Evolutionary conservation across 1,140 invertebrate genomes (phyloP).

Genomic region (Drosophila carrolli): DNA sequence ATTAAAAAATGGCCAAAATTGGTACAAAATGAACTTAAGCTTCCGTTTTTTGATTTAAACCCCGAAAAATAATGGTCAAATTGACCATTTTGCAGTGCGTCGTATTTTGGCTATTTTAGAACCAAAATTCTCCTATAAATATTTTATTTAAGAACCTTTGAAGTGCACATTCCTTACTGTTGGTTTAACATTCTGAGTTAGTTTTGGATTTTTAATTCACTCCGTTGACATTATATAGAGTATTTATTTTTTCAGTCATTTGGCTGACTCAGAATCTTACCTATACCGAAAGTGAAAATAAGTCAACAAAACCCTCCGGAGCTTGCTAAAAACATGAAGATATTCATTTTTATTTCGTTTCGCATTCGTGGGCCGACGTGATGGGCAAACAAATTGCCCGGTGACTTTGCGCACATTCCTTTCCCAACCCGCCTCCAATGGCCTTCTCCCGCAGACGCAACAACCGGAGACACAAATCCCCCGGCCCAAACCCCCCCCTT

Average conservation of each 20-base stretch:
- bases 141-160: too few species aligned
- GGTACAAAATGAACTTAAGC: too few species aligned
- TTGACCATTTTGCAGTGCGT: too few species aligned
- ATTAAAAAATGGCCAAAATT: too few species aligned
- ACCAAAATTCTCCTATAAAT: too few species aligned
- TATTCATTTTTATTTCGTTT: constrained; percentile 45
- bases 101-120: too few species aligned
- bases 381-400: constrained; percentile 38
- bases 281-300: constrained; percentile 2
- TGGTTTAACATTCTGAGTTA: neutral
- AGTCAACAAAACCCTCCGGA: neutral
- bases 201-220: neutral
- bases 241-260: neutral
- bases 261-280: neutral
- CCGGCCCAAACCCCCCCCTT: neutral
- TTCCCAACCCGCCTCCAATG: constrained; percentile 13
- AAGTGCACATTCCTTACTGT: too few species aligned
- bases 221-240: neutral
- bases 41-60: too few species aligned
- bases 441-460: constrained; percentile 34
- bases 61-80: too few species aligned
- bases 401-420: constrained; percentile 37
- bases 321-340: constrained; percentile 36
- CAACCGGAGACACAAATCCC: neutral
- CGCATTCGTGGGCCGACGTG: constrained; percentile 39